Conservation (phyloP, 1,140 invertebrate genomes). For the Drosophila pseudoananassae region DNA sequence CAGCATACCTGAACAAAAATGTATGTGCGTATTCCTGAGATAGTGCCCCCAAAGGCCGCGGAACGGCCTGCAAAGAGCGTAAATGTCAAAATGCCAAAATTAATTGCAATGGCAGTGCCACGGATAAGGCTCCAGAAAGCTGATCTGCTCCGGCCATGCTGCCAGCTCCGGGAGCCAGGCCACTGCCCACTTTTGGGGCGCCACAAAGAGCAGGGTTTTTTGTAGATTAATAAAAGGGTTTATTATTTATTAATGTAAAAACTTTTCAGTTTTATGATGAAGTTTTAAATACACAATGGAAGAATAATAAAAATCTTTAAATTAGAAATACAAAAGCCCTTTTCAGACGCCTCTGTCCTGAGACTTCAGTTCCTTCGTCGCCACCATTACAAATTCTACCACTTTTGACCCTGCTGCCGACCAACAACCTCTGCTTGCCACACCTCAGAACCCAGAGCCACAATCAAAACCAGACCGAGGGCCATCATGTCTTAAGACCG, state of each 20-base stretch:
- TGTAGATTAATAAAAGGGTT: neutral
- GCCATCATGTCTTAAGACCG: neutral
- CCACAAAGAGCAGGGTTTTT: constrained; percentile 29
- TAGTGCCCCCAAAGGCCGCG: constrained; percentile 40
- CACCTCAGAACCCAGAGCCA: constrained; percentile 33
- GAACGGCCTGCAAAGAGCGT: constrained; percentile 66
- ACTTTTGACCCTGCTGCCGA: constrained; percentile 52
- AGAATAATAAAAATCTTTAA: no score
- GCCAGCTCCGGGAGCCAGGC: constrained; percentile 48
- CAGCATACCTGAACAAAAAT: constrained; percentile 75
- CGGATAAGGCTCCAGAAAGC: constrained; percentile 55
- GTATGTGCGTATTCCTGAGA: constrained; percentile 75
- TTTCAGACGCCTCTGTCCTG: constrained; percentile 34
- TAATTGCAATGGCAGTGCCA: constrained; percentile 79
- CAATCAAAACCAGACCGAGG: constrained; percentile 15
- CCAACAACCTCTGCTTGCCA: constrained; percentile 39
- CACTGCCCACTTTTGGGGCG: constrained; percentile 67
- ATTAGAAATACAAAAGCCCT: neutral
- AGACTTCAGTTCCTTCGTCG: constrained; percentile 8
- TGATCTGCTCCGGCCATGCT: constrained; percentile 19
- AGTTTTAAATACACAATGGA: no score
- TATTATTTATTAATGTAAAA: no score
- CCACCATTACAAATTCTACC: constrained; percentile 80
- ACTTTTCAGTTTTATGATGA: no score
- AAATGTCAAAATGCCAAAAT: constrained; percentile 83